Base-by-base conservation (phyloP, 2,113 vertebrate species). In the Osmerus eperlanus region DNA sequence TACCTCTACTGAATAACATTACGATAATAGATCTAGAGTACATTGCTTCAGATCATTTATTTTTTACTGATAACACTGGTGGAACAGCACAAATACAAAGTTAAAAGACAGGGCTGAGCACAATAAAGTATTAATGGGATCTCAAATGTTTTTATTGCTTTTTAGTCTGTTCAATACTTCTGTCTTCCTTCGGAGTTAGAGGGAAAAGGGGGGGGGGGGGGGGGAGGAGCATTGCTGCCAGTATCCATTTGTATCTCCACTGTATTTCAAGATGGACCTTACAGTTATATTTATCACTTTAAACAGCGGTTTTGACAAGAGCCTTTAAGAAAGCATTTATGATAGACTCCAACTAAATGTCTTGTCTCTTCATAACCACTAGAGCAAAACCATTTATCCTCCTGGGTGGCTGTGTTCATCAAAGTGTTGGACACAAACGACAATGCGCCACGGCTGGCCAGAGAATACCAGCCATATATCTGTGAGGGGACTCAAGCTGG, bases 351-450 rank as follows among this genome's bases (percentile, higher is more conserved):
- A 68, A 71, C n/a, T 68, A 73, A 79, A 83, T 78, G 71, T 84
- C 74, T 82, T 59, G 76, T 18, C 80, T 77, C 79, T 64, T 63
- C 52, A 65, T 81, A 72, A 23, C 75, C 82, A 53, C 85, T 47
- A 98, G 97, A 83, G 53, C 93, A 93, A 77, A 83, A 85, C 64
- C 87, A 91, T 87, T 92, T 96, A 78, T 90, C 85, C 74, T 92
- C 95, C 71, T 85, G 92, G 14, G 91, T 87, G 41, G 86, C 85
- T 69, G 93, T 96, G 21, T 92, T 93, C 84, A 89, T 99, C 52
- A 91, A 92, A 79, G 92, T 99, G 81, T 92, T 96, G 1, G 90
- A 99, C 84, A 82, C 97, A 76, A 99, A 99, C 77, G 97, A 99
- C 75, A 91, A 99, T 56, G 89, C 92, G 68, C 97, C 97, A 21